Evolutionary conservation across 2,888 invertebrate species (phyloP), one percentile per base, ranked within the genome.

Genomic region (Nasonovia ribisnigri): DNA sequence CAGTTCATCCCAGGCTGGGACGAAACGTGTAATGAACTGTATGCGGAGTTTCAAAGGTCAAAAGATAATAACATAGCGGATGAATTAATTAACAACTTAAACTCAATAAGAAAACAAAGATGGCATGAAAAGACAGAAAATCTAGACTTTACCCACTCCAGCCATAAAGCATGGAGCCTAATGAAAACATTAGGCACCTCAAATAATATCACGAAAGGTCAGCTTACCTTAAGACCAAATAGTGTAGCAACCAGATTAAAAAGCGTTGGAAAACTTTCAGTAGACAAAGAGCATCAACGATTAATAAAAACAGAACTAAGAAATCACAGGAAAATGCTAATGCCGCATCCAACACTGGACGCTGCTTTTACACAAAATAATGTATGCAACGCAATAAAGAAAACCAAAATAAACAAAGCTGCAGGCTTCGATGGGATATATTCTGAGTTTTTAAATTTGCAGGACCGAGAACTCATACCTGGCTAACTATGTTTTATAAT

Each of bases 381-480:
- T n/a, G 42, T 94, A 36, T 42, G 87, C 51, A 94, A 91, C 48
- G 94, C 92, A 24, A 36, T 94, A 84, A 67, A 42, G 57, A 88
- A 94, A 88, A 94, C 90, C 29, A 94, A 94, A 90, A 51, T 84
- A 67, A 93, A 93, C 77, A 94, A 94, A 77, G 94, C 93, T 60
- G 89, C 94, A 0, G 93, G 90, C 20, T 90, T 86, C 48, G 94
- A 92, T 91, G 90, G 90, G 90, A 90, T 60, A 90, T 60, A 90
- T 67, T 77, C 77, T 77, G n/a, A n/a, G n/a, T n/a, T n/a, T n/a
- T n/a, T n/a, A n/a, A n/a, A n/a, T n/a, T n/a, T n/a, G n/a, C n/a
- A 87, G 88, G 92, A 26, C 54, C 60, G 36, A 88, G 88, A 60
- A 92, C 92, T 67, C 26, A 67, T 48, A 88, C 54, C 57, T 92